Percentiles rank a stretch among this genome's conserved stretches.
Evolutionary conservation across 92 coral and sea anemone species (phyloP).

Genomic region (Metridium senile): DNA sequence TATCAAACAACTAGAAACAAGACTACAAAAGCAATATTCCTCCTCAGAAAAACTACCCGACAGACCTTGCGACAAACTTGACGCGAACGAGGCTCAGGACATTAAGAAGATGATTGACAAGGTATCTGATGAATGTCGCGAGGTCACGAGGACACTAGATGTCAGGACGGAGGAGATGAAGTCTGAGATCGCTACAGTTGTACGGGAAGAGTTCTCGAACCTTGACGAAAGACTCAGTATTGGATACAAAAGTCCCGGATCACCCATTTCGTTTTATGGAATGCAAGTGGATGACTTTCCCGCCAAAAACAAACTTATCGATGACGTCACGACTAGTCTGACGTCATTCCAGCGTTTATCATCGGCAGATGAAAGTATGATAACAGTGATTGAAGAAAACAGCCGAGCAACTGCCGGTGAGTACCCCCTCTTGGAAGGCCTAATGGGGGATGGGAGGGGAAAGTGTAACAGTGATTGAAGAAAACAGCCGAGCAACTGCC

Average conservation of each 20-base stretch:
- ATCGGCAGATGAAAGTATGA: constrained; percentile 33
- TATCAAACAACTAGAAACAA: constrained; percentile 80
- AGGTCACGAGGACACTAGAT: constrained; percentile 65
- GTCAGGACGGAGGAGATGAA: constrained; percentile 76
- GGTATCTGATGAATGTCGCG: constrained; percentile 81
- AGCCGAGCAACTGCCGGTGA: constrained; percentile 19
- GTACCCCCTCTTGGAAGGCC: not conserved
- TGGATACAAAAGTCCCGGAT: constrained; percentile 24
- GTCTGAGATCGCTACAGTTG: constrained; percentile 61
- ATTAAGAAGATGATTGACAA: constrained; percentile 51
- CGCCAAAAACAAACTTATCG: not conserved
- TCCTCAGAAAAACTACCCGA: constrained; percentile 61
- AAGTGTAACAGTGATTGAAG: constrained; percentile 25
- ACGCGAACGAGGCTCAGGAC: constrained; percentile 36
- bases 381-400: constrained; percentile 31
- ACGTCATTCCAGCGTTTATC: constrained; percentile 27
- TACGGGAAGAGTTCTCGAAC: constrained; percentile 51
- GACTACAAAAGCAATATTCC: constrained; percentile 77
- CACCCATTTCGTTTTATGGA: constrained; percentile 22
- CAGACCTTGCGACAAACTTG: constrained; percentile 17
- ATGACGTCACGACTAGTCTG: constrained; percentile 14
- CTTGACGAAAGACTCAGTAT: constrained; percentile 59
- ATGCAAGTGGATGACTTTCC: constrained; percentile 10
- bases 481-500: constrained; percentile 14
- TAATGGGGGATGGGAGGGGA: constrained; percentile 3